Evolutionary conservation across 1,140 invertebrate species (phyloP).

Genomic region (Globodera ellingtonae): DNA sequence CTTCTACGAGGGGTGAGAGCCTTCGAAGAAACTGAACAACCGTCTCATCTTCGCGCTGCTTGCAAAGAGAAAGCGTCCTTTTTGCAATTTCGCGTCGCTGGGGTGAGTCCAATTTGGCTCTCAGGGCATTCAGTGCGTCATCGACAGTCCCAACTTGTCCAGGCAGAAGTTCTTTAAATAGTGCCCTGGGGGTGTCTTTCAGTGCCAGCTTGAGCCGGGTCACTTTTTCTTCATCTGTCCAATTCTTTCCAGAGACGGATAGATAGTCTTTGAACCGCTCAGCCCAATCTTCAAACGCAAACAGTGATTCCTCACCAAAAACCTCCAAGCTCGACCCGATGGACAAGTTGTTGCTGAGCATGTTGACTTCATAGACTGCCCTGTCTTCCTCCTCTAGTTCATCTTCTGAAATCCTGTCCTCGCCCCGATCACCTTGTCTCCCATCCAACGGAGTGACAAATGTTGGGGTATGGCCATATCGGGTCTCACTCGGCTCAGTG

Average conservation of each 20-base stretch:
- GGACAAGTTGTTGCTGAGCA: neutral
- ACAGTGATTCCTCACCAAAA: neutral
- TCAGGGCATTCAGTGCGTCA: neutral
- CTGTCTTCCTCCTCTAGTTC: too few species aligned
- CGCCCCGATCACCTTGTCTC: too few species aligned
- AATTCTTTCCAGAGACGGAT: neutral
- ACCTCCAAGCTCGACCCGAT: neutral
- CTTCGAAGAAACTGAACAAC: neutral
- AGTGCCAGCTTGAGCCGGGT: neutral
- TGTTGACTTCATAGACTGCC: neutral
- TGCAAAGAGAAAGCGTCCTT: neutral
- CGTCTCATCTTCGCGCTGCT: neutral
- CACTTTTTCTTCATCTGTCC: slow-evolving; percentile 2
- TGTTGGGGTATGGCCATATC: neutral
- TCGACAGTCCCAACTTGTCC: neutral
- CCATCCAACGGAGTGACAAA: neutral
- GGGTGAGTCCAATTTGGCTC: slow-evolving; percentile 1
- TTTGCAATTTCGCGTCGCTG: slow-evolving; percentile 2
- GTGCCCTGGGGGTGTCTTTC: neutral
- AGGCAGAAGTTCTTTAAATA: neutral
- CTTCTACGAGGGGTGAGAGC: neutral
- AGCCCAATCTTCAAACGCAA: neutral
- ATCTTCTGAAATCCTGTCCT: too few species aligned
- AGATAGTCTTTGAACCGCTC: neutral
- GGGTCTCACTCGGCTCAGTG: neutral